Evolutionary conservation across 2,888 invertebrate species (phyloP), one percentile per base, ranked within the genome.

Genomic region (Ephialtes manifestator): DNA sequence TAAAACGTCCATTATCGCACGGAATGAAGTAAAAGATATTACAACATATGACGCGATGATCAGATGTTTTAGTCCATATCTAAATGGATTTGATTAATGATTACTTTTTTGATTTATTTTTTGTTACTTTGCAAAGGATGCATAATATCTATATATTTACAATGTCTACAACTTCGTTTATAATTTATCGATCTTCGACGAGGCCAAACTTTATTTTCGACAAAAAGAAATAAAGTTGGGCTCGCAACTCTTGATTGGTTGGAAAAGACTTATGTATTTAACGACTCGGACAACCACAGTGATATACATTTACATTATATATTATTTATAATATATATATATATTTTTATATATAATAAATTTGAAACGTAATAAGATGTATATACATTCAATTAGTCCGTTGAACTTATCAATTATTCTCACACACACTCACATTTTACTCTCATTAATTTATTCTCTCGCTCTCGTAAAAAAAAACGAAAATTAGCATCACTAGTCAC

Each of bases 251-350:
- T 76, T 43, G 76, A 71, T 71, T 76, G 24, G 46, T 63, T 63
- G 71, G 48, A 71, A 75, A 71, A 80, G 72, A 77, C 53, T 65
- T 75, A 58, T 65, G 15, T 60, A 65, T 63, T 48, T 70, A 58
- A 77, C 39, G 65, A 77, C 60, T 81, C 70, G 65, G 76, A 70
- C 35, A 63, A 84, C 80, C 81, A 84, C 60, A 35, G 51, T 78
- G 74, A 74, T 75, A 84, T 77, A 74, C 77, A 81, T 78, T 77
- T 77, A 76, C 72, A 81, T 70, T 60, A 48, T 80, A 79, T 78
- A 74, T 79, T n/a, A 35, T 65, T 51, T 51, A 63, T 48, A 35
- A 31, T 31, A 60, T 60, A 60, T 60, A 60, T 60, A 60, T 63
- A 60, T 71, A 39, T 80, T 18, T 46, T 31, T 55, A 46, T 39